Percentiles rank a stretch among this genome's conserved stretches.
phyloP scores from a whole-genome alignment of 1,140 invertebrate genomes.

The Meloidogyne exigua region DNA sequence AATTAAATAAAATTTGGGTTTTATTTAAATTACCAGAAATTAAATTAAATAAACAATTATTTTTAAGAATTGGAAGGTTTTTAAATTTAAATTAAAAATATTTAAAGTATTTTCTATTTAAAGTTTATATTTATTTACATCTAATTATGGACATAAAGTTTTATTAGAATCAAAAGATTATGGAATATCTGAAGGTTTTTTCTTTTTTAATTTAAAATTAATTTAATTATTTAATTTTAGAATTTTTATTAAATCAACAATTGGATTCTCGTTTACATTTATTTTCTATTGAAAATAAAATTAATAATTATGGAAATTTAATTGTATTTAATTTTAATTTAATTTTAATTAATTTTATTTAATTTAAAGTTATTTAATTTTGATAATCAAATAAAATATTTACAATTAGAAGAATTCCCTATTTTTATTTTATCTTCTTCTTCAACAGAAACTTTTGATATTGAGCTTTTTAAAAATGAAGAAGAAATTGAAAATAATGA shows the following conservation, averaged over 20 bases:
- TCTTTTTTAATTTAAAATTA: neutral
- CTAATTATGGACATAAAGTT: constrained; percentile 9
- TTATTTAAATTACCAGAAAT: constrained; percentile 5
- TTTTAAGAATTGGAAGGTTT: constrained; percentile 5
- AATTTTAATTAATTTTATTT: neutral
- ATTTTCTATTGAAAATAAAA: constrained; percentile 11
- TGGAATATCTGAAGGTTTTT: constrained; percentile 14
- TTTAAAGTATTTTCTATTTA: neutral
- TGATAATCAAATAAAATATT: constrained; percentile 11
- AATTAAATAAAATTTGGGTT: constrained; percentile 1
- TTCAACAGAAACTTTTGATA: neutral
- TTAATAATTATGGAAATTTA: constrained; percentile 3
- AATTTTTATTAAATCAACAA: constrained; percentile 11
- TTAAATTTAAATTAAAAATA: neutral
- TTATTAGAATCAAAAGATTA: constrained; percentile 20
- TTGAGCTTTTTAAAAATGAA: neutral
- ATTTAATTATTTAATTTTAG: neutral
- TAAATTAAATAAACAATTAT: constrained; percentile 3
- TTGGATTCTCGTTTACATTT: constrained; percentile 19
- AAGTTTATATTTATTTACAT: constrained; percentile 4
- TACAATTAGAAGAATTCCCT: neutral
- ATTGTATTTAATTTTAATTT: neutral
- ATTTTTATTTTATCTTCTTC: neutral
- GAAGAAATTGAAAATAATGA: neutral
- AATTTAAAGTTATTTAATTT: neutral